Evolutionary conservation across 2,113 vertebrate species (phyloP).

Genomic region (Aegotheles bennettii): DNA sequence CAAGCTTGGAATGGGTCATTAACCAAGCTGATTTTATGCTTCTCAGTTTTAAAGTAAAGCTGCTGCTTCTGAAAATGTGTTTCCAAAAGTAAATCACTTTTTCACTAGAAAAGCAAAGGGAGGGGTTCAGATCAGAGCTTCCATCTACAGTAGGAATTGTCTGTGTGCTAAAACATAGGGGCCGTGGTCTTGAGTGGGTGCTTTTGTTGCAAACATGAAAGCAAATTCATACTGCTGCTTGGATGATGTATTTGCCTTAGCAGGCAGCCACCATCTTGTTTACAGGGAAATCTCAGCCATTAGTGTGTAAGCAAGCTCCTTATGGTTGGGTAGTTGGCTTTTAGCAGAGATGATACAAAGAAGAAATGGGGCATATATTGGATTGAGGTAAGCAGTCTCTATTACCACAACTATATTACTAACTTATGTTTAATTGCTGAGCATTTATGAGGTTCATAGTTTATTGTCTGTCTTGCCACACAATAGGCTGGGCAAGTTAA

Average conservation of each 20-base stretch:
- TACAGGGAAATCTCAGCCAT: constrained; percentile 37
- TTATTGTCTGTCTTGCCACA: constrained; percentile 74
- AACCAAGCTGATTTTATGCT: not conserved
- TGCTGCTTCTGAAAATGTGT: not conserved
- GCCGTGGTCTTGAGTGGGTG: not conserved
- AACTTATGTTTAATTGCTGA: constrained; percentile 71
- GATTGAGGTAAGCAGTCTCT: constrained; percentile 70
- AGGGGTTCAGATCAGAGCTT: not conserved
- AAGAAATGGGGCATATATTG: constrained; percentile 60
- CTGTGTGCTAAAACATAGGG: not conserved
- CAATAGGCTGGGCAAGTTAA: constrained; percentile 69
- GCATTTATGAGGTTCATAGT: constrained; percentile 70
- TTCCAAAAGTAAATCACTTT: not conserved
- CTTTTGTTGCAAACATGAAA: not conserved
- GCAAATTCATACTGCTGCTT: not conserved
- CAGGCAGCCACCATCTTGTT: constrained; percentile 60
- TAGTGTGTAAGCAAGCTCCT: not conserved
- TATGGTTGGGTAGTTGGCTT: constrained; percentile 38
- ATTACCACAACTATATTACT: constrained; percentile 70
- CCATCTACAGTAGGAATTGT: not conserved
- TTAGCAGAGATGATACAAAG: constrained; percentile 65
- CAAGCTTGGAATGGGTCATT: not conserved
- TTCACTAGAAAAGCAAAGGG: not conserved
- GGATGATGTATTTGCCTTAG: not conserved
- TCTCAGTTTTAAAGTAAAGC: not conserved